Conservation (phyloP, 2,888 invertebrate species). For the Acanthosepion pharaonis region DNA sequence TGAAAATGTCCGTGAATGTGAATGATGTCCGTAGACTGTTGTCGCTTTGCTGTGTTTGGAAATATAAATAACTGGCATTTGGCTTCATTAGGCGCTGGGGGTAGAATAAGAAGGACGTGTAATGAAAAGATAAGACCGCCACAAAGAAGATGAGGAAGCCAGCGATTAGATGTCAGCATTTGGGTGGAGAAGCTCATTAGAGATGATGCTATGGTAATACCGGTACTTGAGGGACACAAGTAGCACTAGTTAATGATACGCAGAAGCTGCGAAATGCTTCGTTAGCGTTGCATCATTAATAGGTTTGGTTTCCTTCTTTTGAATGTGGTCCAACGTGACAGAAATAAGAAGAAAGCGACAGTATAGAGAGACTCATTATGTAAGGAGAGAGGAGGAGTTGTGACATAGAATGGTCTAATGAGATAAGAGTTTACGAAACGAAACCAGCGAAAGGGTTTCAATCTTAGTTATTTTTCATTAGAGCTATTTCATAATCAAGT, state of each 20-base stretch:
- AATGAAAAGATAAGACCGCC: background rate
- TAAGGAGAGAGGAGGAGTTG: background rate
- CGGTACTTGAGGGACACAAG: background rate
- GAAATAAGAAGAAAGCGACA: background rate
- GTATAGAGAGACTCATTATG: background rate
- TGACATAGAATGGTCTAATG: background rate
- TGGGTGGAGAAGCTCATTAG: slow-evolving; percentile 22
- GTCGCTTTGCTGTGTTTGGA: background rate
- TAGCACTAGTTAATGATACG: background rate
- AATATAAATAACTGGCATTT: background rate
- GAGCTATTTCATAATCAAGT: background rate
- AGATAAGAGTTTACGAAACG: background rate
- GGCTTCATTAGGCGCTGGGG: background rate
- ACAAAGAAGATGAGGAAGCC: background rate
- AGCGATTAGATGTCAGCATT: background rate
- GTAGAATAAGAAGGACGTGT: background rate
- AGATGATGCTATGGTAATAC: slow-evolving; percentile 21
- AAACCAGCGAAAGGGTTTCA: background rate
- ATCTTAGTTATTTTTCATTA: background rate
- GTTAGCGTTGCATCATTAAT: background rate
- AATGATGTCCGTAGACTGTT: background rate
- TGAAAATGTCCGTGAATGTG: background rate
- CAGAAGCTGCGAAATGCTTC: background rate
- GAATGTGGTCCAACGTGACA: background rate
- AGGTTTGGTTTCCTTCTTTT: slow-evolving; percentile 2